Percentiles rank a stretch among this genome's conserved stretches.
Evolutionary conservation across 2,797 vertebrate genomes (phyloP).

Genomic region (Galagoides demidoff): DNA sequence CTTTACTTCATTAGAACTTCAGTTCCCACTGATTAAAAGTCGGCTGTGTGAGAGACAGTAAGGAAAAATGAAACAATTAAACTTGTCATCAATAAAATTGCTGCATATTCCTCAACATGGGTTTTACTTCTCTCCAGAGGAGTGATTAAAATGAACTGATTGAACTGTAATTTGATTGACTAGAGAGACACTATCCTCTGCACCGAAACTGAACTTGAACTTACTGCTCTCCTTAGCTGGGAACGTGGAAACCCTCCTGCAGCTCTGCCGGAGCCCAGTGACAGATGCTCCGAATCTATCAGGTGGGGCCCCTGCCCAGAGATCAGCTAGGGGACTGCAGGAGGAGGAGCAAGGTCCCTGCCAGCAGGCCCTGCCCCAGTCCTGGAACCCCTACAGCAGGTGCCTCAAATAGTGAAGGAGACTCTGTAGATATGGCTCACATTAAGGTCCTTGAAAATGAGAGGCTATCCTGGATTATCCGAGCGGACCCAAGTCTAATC

Average conservation of each 20-base stretch:
- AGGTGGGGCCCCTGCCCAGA: neutral
- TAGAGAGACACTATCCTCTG: slow-evolving; percentile 83
- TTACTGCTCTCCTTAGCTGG: slow-evolving; percentile 84
- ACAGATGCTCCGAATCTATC: slow-evolving; percentile 41
- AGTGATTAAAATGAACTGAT: slow-evolving; percentile 91
- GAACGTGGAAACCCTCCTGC: slow-evolving; percentile 78
- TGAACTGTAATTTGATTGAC: slow-evolving; percentile 89
- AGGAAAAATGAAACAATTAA: slow-evolving; percentile 92
- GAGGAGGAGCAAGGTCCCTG: neutral
- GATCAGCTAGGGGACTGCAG: neutral
- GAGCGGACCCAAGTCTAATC: neutral
- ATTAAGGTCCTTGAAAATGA: neutral
- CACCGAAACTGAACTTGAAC: slow-evolving; percentile 82
- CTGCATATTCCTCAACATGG: slow-evolving; percentile 87
- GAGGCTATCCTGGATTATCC: neutral
- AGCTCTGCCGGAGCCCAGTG: slow-evolving; percentile 43
- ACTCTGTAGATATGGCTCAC: neutral
- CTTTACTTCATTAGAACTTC: slow-evolving; percentile 91
- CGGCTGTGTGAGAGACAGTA: slow-evolving; percentile 87
- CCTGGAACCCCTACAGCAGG: neutral
- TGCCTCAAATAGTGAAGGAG: neutral
- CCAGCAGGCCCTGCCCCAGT: neutral
- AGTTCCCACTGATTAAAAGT: slow-evolving; percentile 91
- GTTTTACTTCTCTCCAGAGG: slow-evolving; percentile 88
- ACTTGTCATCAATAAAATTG: slow-evolving; percentile 91